Evolutionary conservation across 2,888 invertebrate species (phyloP).

Genomic region (Lepidocyrtoides sp.): DNA sequence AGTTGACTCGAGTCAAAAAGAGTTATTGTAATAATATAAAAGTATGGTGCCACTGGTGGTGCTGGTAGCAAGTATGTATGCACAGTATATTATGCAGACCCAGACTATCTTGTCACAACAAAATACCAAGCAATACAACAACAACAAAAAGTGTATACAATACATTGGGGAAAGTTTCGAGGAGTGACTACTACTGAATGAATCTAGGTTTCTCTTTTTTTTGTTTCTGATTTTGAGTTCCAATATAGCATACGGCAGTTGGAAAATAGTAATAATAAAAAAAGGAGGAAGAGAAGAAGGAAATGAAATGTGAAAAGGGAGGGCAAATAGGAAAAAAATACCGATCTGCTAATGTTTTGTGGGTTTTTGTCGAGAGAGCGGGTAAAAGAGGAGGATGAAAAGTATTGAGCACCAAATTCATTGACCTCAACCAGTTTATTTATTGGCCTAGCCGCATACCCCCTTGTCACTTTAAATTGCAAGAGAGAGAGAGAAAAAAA

Average conservation of each 20-base stretch:
- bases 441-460: slow-evolving; percentile 80
- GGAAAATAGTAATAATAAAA: background rate
- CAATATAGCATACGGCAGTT: background rate
- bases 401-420: slow-evolving; percentile 67
- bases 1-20: slow-evolving; percentile 15
- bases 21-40: background rate
- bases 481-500: slow-evolving; percentile 59
- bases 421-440: slow-evolving; percentile 78
- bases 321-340: slow-evolving; percentile 42
- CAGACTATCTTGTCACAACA: slow-evolving; percentile 41
- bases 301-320: slow-evolving; percentile 43
- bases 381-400: slow-evolving; percentile 33
- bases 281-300: background rate
- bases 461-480: slow-evolving; percentile 79
- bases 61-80: background rate
- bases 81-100: slow-evolving; percentile 38
- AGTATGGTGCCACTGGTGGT: background rate
- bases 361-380: background rate
- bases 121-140: background rate
- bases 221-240: background rate
- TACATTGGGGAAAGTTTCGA: slow-evolving; percentile 31
- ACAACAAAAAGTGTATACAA: slow-evolving; percentile 21
- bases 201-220: slow-evolving; percentile 43
- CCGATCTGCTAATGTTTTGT: background rate
- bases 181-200: slow-evolving; percentile 1